Evolutionary conservation across 2,113 vertebrate species (phyloP).

Genomic region (Alligator mississippiensis): DNA sequence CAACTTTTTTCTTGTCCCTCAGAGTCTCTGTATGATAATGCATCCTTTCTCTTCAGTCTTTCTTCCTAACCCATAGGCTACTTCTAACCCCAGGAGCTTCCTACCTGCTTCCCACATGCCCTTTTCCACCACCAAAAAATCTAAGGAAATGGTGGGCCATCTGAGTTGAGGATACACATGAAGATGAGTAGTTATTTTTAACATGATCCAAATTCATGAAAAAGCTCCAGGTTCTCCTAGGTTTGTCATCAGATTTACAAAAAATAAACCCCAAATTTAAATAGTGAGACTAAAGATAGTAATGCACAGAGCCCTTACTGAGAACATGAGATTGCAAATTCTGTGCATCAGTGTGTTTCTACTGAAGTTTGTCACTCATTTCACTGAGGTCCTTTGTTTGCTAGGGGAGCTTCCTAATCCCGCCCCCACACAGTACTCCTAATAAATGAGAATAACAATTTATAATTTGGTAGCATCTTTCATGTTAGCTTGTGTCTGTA

Average conservation of each 20-base stretch:
- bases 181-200: background rate
- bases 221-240: background rate
- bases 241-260: background rate
- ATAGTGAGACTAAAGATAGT: background rate
- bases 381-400: background rate
- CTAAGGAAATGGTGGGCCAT: background rate
- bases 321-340: fast-evolving
- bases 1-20: fast-evolving
- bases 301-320: fast-evolving
- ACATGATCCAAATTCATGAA: background rate
- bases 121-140: background rate
- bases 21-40: too few species aligned
- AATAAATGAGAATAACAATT: background rate
- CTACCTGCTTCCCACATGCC: fast-evolving
- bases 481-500: background rate
- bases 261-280: fast-evolving
- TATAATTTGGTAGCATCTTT: background rate
- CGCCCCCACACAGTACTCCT: fast-evolving
- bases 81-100: fast-evolving
- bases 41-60: too few species aligned
- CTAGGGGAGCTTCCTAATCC: background rate
- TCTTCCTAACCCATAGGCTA: too few species aligned
- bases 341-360: background rate
- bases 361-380: background rate
- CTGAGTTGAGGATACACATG: background rate